Conservation (phyloP, 2,113 vertebrate genomes). For the Todiramphus chloris region DNA sequence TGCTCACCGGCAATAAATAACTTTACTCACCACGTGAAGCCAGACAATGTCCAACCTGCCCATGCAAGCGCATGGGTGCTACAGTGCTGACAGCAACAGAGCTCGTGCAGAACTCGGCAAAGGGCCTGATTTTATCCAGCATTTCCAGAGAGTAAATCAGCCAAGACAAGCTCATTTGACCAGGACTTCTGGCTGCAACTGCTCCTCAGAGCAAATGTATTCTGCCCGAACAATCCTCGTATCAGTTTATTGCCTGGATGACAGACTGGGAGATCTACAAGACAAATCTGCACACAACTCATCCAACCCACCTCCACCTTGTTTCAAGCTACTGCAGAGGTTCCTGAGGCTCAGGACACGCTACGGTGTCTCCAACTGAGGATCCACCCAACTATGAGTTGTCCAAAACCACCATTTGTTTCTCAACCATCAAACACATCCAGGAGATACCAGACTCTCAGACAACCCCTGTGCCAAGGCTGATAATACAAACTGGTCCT, state of each 20-base stretch:
- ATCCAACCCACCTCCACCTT: neutral
- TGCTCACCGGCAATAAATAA: neutral
- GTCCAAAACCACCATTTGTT: neutral
- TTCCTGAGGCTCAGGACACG: neutral
- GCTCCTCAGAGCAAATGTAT: neutral
- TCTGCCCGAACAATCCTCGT: neutral
- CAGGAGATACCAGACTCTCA: fast-evolving
- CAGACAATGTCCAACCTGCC: neutral
- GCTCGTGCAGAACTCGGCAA: neutral
- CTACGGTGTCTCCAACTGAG: neutral
- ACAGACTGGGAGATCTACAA: neutral
- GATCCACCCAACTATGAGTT: neutral
- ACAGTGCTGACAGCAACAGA: neutral
- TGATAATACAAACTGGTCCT: neutral
- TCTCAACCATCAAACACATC: neutral
- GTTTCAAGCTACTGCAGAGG: neutral
- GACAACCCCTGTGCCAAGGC: neutral
- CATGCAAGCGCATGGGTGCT: neutral
- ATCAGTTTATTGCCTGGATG: neutral
- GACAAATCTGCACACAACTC: neutral
- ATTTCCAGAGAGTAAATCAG: neutral
- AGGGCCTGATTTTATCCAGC: neutral
- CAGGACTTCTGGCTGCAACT: neutral
- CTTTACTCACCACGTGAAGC: neutral
- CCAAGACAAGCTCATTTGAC: neutral